Evolutionary conservation across 2,113 vertebrate genomes (phyloP).

Genomic region (Thalassarche chlororhynchos): DNA sequence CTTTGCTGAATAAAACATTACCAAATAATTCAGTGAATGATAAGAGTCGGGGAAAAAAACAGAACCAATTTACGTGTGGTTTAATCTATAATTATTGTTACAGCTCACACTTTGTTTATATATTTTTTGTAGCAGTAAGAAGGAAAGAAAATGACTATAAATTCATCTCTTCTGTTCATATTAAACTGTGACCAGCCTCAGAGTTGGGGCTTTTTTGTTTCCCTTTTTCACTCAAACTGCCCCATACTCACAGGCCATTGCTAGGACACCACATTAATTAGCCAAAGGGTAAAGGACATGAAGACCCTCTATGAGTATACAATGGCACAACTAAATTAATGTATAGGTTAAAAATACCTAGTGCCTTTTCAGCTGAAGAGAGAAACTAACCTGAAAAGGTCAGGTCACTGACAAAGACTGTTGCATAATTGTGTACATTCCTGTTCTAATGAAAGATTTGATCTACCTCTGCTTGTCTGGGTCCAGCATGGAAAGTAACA

Average conservation of each 20-base stretch:
- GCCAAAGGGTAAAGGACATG: neutral
- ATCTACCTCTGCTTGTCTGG: constrained; percentile 19
- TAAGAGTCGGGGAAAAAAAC: rapidly evolving
- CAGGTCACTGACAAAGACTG: neutral
- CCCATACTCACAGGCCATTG: neutral
- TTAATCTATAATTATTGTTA: neutral
- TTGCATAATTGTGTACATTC: constrained; percentile 54
- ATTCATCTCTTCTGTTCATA: neutral
- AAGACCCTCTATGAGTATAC: neutral
- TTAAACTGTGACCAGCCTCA: neutral
- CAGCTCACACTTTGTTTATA: neutral
- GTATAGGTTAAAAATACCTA: neutral
- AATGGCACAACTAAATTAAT: neutral
- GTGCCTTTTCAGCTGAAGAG: neutral
- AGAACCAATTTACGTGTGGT: rapidly evolving
- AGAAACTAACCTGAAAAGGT: neutral
- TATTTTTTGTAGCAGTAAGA: neutral
- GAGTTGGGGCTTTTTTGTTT: rapidly evolving
- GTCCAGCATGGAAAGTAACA: neutral
- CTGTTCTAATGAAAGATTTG: constrained; percentile 29
- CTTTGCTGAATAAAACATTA: neutral
- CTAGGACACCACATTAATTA: neutral
- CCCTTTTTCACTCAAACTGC: neutral
- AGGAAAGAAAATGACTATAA: neutral
- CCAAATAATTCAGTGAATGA: neutral